A percentile compares a stretch with the other conserved stretches of the same genome.
phyloP scores from a whole-genome alignment of 2,888 invertebrate genomes.

The Heliconius ismenius region DNA sequence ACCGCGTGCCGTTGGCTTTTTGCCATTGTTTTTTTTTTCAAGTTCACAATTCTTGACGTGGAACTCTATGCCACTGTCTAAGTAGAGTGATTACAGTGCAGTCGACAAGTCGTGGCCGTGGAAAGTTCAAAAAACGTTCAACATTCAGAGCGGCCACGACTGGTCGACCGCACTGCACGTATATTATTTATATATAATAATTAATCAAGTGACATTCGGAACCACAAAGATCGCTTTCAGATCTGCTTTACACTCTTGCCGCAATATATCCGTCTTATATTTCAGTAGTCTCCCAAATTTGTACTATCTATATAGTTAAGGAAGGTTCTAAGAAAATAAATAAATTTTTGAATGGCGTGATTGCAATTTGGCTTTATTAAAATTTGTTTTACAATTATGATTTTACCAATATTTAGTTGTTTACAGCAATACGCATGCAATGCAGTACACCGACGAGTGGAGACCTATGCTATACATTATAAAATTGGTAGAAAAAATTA shows the following conservation, averaged over 20 bases:
- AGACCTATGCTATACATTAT: conserved; percentile 32
- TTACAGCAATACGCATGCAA: conserved; percentile 21
- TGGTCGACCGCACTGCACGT: no score
- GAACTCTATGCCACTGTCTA: no score
- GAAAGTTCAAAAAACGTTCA: no score
- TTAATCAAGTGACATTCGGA: no score
- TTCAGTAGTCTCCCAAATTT: neutral
- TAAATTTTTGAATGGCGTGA: conserved; percentile 36
- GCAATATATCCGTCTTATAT: neutral
- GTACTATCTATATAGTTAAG: neutral
- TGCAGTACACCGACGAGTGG: conserved; percentile 29
- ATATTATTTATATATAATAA: no score
- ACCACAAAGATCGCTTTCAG: no score
- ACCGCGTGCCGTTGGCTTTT: conserved; percentile 59
- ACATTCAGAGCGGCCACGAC: no score
- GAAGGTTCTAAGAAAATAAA: conserved; percentile 14
- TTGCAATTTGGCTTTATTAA: conserved; percentile 43
- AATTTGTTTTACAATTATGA: conserved; percentile 35
- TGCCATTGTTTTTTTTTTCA: neutral
- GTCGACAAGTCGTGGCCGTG: no score
- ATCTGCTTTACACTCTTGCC: no score
- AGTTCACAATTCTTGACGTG: no score
- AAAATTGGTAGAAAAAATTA: conserved; percentile 41
- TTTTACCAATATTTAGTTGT: conserved; percentile 19
- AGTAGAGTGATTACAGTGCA: no score